These are phyloP conservation scores for Cynocephalus volans DNA, from an alignment of 2,113 vertebrate species.

Conservation along the genomic window DNA sequence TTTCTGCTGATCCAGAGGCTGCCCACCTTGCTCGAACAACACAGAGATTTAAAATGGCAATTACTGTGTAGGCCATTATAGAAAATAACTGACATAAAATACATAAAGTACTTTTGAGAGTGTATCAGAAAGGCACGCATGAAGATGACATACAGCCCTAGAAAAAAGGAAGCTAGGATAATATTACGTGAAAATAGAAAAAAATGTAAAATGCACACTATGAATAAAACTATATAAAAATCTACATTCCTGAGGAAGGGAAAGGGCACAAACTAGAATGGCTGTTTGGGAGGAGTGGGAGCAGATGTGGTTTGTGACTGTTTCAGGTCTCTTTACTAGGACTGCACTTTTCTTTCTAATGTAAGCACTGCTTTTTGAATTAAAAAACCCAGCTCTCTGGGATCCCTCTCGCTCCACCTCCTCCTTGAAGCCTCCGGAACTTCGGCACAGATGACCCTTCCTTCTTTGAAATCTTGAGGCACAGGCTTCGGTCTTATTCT, in stretches of 20 bases:
- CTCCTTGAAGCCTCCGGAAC: slow-evolving; percentile 7
- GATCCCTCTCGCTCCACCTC: not conserved
- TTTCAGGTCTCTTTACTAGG: slow-evolving; percentile 11
- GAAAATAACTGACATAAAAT: not conserved
- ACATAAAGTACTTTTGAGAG: slow-evolving; percentile 10
- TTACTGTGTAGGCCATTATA: not conserved
- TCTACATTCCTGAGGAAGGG: not conserved
- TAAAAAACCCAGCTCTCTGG: not conserved
- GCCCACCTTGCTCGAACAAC: slow-evolving; percentile 15
- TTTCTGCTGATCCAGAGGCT: not conserved
- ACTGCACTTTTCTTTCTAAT: slow-evolving; percentile 10
- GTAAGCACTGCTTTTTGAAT: slow-evolving; percentile 24
- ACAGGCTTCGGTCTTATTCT: not conserved
- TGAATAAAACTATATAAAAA: slow-evolving; percentile 9
- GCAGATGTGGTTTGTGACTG: not conserved
- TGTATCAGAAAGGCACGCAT: not conserved
- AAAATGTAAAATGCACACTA: not conserved
- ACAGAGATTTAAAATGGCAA: not conserved
- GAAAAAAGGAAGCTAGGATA: not conserved
- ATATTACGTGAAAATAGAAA: not conserved
- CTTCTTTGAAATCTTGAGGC: not conserved
- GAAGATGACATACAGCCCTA: not conserved
- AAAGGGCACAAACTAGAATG: not conserved
- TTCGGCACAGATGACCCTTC: not conserved
- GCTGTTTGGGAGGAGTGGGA: not conserved